Evolutionary conservation across 2,888 invertebrate species (phyloP).

Genomic region (Nomada ruficornis): DNA sequence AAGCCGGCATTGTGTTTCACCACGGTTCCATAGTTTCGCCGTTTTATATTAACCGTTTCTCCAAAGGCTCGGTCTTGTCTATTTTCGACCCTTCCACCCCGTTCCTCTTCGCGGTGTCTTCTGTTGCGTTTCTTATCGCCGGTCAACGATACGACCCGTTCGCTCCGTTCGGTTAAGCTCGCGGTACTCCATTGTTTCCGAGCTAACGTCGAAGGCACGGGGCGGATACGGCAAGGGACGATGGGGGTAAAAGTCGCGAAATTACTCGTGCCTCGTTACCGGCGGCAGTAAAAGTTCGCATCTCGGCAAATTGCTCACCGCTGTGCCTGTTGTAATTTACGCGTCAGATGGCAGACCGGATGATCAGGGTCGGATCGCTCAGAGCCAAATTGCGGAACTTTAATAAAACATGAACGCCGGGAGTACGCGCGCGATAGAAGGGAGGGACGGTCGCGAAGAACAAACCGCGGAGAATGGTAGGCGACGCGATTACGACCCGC

Average conservation of each 20-base stretch:
- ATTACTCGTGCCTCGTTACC: slow-evolving; percentile 44
- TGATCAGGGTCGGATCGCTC: slow-evolving; percentile 38
- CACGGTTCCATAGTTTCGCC: slow-evolving; percentile 67
- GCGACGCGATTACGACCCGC: neutral
- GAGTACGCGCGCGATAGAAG: neutral
- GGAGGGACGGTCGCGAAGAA: neutral
- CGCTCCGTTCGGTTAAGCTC: neutral
- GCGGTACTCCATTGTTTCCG: neutral
- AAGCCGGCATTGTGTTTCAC: slow-evolving; percentile 75
- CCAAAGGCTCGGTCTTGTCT: slow-evolving; percentile 15
- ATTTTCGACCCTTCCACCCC: neutral
- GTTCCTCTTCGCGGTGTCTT: neutral
- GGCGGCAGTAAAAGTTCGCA: slow-evolving; percentile 44
- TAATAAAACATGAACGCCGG: slow-evolving; percentile 49
- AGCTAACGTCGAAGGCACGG: neutral
- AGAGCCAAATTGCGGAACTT: slow-evolving; percentile 43
- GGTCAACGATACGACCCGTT: neutral
- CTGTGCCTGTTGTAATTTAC: slow-evolving; percentile 49
- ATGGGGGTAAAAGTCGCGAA: neutral
- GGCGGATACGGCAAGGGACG: neutral
- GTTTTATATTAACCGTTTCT: slow-evolving; percentile 60
- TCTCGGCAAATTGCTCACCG: slow-evolving; percentile 43
- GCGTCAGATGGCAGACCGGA: slow-evolving; percentile 45
- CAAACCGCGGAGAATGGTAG: neutral
- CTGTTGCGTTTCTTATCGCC: neutral